Evolutionary conservation across 2,797 vertebrate species (phyloP), one percentile per base, ranked within the genome.

Genomic region (Taeniopygia guttata): DNA sequence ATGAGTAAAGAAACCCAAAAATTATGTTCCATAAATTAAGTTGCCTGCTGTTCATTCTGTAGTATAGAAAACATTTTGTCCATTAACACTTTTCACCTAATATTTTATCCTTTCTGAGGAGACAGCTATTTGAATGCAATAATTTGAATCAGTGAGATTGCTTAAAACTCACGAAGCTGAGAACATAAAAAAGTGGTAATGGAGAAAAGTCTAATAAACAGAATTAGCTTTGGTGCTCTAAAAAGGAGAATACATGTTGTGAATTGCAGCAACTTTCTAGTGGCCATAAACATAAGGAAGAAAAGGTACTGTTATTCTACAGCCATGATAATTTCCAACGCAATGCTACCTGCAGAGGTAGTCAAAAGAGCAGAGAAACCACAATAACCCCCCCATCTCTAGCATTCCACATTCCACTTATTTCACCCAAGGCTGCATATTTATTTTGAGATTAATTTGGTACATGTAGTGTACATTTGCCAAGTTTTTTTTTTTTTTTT

Each of bases 391-490:
- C 42, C 74, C 66, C 59, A 59, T 51, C 79, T 76, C 70, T 80
- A 77, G 89, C 95, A 96, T 96, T 96, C 84, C 86, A 91, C 90
- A 94, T 96, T 94, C 91, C 92, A 90, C 49, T 96, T 96, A 68
- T 95, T 96, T 97, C 96, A 92, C 72, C 82, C 92, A 90, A 94
- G 94, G 69, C 96, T 96, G 94, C 95, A 96, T 98, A 98, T 98
- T 98, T 98, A 98, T 98, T 98, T 98, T 98, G 97, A 98, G 98
- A 98, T 98, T 98, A 98, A 98, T 98, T 97, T 97, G 96, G 96
- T 97, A 94, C 97, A 97, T 98, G 97, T 97, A 98, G 98, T 98
- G 98, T 98, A 98, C 98, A 97, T 98, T 98, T 99, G 98, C 98
- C 97, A 99, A 98, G 98, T 21, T 43, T 51, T 30, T 98, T 98